These are phyloP conservation scores for Parapristionchus giblindavisi DNA, from an alignment of 2,888 invertebrate genomes.

Conservation along the genomic window DNA sequence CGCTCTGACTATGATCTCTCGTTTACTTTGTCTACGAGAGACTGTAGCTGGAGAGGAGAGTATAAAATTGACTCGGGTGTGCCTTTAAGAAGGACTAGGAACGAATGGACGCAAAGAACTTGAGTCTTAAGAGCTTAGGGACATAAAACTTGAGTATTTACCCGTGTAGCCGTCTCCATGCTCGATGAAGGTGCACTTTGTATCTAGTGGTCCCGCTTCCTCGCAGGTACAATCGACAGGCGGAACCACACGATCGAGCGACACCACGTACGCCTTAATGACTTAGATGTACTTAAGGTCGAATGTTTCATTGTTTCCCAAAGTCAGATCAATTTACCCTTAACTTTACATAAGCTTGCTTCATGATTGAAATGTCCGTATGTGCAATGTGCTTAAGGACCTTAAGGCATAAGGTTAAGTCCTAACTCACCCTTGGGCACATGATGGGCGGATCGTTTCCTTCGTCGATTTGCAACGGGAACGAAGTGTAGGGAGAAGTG, in stretches of 20 bases:
- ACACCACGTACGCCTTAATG: constrained; percentile 13
- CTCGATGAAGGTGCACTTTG: constrained; percentile 23
- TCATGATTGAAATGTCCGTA: too few species aligned
- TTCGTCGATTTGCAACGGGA: neutral
- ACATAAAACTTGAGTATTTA: neutral
- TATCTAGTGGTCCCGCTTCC: constrained; percentile 1
- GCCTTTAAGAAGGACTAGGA: too few species aligned
- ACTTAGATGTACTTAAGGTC: neutral
- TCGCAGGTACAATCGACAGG: constrained; percentile 11
- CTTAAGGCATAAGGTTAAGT: neutral
- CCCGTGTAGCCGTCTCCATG: constrained; percentile 20
- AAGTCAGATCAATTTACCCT: too few species aligned
- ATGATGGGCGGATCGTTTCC: neutral
- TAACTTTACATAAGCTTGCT: too few species aligned
- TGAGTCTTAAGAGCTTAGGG: neutral
- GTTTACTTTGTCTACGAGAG: too few species aligned
- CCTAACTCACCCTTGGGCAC: constrained; percentile 1
- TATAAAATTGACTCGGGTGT: too few species aligned
- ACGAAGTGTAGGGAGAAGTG: neutral
- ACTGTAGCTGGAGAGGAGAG: too few species aligned
- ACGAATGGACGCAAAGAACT: neutral
- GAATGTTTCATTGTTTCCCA: too few species aligned
- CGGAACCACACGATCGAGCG: constrained; percentile 11
- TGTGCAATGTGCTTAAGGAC: too few species aligned
- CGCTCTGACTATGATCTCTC: too few species aligned